Evolutionary conservation across 37 sponge, comb jelly and placozoan species (phyloP).

Genomic region (Diacarnus erythraeanus): DNA sequence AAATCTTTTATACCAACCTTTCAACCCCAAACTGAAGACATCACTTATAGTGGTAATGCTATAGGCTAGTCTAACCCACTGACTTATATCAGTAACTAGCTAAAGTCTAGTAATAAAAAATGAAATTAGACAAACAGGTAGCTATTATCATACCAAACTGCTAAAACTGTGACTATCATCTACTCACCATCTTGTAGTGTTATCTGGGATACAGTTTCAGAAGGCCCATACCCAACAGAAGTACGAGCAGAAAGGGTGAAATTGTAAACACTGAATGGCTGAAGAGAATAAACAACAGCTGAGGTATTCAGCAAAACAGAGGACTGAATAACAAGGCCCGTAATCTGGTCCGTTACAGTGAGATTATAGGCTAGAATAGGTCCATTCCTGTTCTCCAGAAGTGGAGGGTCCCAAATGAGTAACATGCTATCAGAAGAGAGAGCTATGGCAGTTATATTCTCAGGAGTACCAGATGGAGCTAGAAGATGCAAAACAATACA

Average conservation of each 20-base stretch:
- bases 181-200: background rate
- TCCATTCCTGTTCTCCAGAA: conserved; percentile 3
- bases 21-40: too few species aligned
- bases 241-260: conserved; percentile 8
- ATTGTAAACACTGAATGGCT: conserved; percentile 1
- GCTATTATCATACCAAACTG: background rate
- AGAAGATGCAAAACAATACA: too few species aligned
- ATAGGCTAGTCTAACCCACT: too few species aligned
- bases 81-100: too few species aligned
- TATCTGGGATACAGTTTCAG: background rate
- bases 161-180: background rate
- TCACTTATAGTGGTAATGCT: too few species aligned
- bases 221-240: conserved; percentile 4
- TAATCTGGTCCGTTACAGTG: background rate
- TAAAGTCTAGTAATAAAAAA: too few species aligned
- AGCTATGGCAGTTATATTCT: background rate
- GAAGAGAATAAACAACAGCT: background rate
- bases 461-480: conserved; percentile 18
- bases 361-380: background rate
- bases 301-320: background rate
- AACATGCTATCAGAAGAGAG: background rate
- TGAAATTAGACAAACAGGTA: background rate
- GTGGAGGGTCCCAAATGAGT: conserved; percentile 18
- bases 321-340: background rate
- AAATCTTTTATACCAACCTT: too few species aligned